phyloP scores from a whole-genome alignment of 2,113 vertebrate genomes.

The Barnardius zonarius region DNA sequence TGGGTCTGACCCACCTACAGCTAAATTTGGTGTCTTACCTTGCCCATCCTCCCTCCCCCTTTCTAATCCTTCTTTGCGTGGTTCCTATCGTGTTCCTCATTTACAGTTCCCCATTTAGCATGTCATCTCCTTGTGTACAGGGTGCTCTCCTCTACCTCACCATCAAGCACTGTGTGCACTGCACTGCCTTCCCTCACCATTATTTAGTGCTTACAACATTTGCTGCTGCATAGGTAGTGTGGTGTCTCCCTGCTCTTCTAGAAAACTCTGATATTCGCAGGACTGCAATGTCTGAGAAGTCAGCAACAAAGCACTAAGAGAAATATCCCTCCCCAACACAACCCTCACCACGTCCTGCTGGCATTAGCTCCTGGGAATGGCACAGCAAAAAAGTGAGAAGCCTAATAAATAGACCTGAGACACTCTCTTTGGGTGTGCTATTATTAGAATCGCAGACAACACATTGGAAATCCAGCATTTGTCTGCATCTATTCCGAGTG shows the following conservation, averaged over 20 bases:
- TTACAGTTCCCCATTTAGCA: not conserved
- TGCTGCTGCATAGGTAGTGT: not conserved
- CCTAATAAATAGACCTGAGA: constrained; percentile 2
- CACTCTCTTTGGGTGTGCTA: not conserved
- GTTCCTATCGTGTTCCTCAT: not conserved
- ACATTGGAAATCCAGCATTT: constrained; percentile 20
- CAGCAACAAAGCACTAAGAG: not conserved
- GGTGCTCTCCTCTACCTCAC: not conserved
- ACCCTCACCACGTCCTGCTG: not conserved
- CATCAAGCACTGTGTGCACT: not conserved
- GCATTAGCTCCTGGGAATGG: not conserved
- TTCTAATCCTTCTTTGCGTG: not conserved
- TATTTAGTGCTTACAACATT: not conserved
- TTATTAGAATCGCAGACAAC: constrained; percentile 11
- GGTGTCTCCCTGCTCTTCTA: not conserved
- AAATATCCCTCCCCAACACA: not conserved
- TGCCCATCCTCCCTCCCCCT: not conserved
- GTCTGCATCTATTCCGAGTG: constrained; percentile 18
- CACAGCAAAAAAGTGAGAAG: not conserved
- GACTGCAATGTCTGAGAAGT: not conserved
- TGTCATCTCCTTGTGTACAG: not conserved
- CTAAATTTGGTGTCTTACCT: not conserved
- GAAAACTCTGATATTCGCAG: not conserved
- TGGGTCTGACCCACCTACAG: not conserved
- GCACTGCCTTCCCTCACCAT: not conserved